phyloP scores from a whole-genome alignment of 2,797 vertebrate genomes.

The Acanthurus lineatus region DNA sequence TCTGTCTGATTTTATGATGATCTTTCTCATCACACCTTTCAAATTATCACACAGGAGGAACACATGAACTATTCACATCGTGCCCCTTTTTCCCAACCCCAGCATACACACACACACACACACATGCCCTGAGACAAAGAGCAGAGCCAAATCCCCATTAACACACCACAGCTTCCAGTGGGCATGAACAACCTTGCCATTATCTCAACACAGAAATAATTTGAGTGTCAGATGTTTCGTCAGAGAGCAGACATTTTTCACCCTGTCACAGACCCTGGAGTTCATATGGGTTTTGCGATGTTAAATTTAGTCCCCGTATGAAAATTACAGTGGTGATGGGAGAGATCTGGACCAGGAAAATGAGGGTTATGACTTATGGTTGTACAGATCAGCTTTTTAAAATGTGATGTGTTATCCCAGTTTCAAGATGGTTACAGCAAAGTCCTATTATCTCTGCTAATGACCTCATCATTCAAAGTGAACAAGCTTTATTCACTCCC shows the following conservation, averaged over 20 bases:
- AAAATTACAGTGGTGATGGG: constrained; percentile 62
- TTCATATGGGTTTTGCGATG: constrained; percentile 46
- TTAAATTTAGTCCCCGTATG: constrained; percentile 73
- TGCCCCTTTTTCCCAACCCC: not conserved
- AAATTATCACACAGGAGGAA: constrained; percentile 31
- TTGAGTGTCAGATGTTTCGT: constrained; percentile 71
- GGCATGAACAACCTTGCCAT: constrained; percentile 67
- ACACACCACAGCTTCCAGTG: constrained; percentile 63
- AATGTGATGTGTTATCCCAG: constrained; percentile 74
- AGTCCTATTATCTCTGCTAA: constrained; percentile 82
- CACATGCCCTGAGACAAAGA: not conserved
- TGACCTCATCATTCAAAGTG: constrained; percentile 79
- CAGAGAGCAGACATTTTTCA: constrained; percentile 60
- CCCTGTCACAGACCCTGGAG: constrained; percentile 44
- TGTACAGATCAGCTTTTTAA: constrained; percentile 66
- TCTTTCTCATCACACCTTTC: constrained; percentile 54
- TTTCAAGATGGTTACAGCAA: constrained; percentile 75
- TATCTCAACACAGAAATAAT: constrained; percentile 68
- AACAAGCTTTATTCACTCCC: constrained; percentile 66
- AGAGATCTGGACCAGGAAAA: constrained; percentile 64
- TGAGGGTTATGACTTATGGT: constrained; percentile 70
- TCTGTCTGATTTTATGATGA: constrained; percentile 54
- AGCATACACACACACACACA: constrained; percentile 10
- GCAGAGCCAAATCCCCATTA: constrained; percentile 50
- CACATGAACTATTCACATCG: not conserved